Evolutionary conservation across 1,140 invertebrate species (phyloP).

Genomic region (Trichomalopsis sarcophagae): DNA sequence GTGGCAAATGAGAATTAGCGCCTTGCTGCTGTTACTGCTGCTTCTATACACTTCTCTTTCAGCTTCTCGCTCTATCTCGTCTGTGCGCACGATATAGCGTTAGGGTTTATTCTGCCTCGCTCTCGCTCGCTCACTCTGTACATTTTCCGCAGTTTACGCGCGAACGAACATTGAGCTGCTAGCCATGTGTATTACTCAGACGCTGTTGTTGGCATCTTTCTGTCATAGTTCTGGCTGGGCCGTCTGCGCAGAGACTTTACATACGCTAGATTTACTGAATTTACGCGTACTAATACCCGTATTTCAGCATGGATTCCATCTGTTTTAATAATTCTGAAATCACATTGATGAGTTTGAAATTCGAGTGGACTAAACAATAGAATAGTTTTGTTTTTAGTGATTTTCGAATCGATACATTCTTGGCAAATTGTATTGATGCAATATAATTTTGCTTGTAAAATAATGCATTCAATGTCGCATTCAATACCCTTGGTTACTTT

Average conservation of each 20-base stretch:
- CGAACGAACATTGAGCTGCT: not conserved
- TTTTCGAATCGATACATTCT: too few species aligned
- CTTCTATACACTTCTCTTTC: slow-evolving; percentile 2
- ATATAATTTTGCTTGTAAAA: too few species aligned
- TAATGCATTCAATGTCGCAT: too few species aligned
- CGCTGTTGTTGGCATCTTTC: not conserved
- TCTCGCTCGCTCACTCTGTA: not conserved
- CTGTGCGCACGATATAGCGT: not conserved
- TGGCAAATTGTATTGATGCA: too few species aligned
- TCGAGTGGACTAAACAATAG: too few species aligned
- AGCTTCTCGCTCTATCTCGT: slow-evolving; percentile 6
- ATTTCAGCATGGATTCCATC: too few species aligned
- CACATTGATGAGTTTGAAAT: too few species aligned
- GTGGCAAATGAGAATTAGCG: slow-evolving; percentile 24
- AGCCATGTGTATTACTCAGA: not conserved
- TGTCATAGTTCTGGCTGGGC: not conserved
- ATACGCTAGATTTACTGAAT: not conserved
- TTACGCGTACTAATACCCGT: not conserved
- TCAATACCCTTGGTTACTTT: too few species aligned
- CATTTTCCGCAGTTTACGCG: not conserved
- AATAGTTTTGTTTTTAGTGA: too few species aligned
- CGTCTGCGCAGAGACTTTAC: not conserved
- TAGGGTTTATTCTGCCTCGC: not conserved
- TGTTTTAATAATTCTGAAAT: not conserved
- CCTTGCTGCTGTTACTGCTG: not conserved